Conservation (phyloP, 2,797 vertebrate species). For the Chromis chromis region DNA sequence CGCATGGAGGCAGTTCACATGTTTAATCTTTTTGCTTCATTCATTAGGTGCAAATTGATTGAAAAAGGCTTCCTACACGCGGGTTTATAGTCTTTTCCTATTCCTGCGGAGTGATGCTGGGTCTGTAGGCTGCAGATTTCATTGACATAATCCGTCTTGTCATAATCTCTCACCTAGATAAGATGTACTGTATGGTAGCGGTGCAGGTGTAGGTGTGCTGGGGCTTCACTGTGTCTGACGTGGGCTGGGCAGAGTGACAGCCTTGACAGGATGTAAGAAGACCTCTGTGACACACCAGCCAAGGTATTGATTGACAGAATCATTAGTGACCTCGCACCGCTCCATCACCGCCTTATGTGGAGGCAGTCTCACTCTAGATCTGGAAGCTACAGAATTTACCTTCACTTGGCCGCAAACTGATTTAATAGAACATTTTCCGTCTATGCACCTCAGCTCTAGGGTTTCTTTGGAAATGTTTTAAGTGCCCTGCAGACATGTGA, state of each 20-base stretch:
- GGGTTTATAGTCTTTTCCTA: conserved; percentile 29
- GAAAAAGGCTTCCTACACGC: conserved; percentile 43
- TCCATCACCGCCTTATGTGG: conserved; percentile 38
- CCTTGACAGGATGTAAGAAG: conserved; percentile 42
- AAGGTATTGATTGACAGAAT: conserved; percentile 75
- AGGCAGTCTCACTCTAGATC: conserved; percentile 18
- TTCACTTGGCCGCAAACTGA: conserved; percentile 5
- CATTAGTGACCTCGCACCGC: conserved; percentile 66
- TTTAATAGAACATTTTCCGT: conserved; percentile 21
- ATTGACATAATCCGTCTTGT: conserved; percentile 56
- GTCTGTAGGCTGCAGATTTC: conserved; percentile 42
- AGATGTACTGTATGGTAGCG: conserved; percentile 23
- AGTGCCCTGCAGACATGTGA: conserved; percentile 63
- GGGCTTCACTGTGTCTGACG: conserved; percentile 32
- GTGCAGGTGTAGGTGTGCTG: conserved; percentile 33
- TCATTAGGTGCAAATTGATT: conserved; percentile 68
- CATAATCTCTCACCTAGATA: conserved; percentile 54
- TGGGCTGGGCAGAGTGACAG: conserved; percentile 53
- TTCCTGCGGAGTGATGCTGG: conserved; percentile 30
- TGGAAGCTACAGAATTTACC: conserved; percentile 13
- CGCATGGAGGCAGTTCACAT: conserved; percentile 37
- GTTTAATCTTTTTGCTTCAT: conserved; percentile 62
- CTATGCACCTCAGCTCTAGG: not conserved
- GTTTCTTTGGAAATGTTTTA: conserved; percentile 31
- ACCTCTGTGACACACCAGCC: conserved; percentile 51